Evolutionary conservation across 2,888 invertebrate genomes (phyloP).

Genomic region (Agrochola circellaris): DNA sequence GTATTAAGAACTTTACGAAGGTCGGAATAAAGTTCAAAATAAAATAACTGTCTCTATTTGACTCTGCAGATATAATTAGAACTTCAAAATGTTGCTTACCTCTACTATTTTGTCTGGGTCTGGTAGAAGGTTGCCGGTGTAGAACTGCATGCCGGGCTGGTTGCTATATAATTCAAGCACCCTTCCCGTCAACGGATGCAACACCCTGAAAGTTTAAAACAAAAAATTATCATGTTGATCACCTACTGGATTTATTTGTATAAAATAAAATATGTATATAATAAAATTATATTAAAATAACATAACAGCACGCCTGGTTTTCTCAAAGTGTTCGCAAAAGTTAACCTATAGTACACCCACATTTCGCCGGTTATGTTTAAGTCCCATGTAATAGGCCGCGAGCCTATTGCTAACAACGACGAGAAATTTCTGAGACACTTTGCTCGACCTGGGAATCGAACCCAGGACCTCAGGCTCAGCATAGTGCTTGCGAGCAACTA

Average conservation of each 20-base stretch:
- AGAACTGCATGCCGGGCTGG: constrained; percentile 97
- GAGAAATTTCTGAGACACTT: background rate
- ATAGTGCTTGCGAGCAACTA: no score
- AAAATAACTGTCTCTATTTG: no score
- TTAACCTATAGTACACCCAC: no score
- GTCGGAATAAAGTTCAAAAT: no score
- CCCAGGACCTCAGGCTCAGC: background rate
- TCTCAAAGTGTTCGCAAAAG: no score
- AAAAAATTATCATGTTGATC: background rate
- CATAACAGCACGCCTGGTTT: background rate
- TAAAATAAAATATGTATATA: no score
- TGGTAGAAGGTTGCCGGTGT: constrained; percentile 95
- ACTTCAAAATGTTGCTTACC: constrained; percentile 65
- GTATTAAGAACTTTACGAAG: no score
- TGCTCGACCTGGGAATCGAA: background rate
- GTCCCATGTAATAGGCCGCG: no score
- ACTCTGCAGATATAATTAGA: background rate
- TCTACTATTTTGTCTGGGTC: constrained; percentile 87
- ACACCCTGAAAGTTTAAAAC: constrained; percentile 84
- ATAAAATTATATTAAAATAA: no score
- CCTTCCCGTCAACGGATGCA: constrained; percentile 93
- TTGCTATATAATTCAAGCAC: constrained; percentile 95
- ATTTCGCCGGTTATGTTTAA: no score
- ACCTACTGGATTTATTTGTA: background rate
- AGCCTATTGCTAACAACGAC: no score